phyloP scores from a whole-genome alignment of 37 sponge, comb jelly and placozoan genomes.

The Cliona cf. orientalis region DNA sequence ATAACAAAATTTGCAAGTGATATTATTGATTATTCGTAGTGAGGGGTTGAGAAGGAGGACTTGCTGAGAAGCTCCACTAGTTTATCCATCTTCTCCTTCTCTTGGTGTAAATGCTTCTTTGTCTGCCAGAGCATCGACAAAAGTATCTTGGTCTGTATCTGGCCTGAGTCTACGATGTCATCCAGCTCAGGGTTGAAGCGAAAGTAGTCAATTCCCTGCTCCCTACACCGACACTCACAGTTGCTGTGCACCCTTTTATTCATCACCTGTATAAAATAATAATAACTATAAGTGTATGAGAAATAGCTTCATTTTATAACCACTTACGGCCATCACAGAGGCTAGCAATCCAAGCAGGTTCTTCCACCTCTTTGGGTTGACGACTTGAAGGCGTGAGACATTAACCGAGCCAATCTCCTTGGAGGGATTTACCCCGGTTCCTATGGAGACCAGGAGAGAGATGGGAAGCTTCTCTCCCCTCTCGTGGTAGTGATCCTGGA shows the following conservation, averaged over 20 bases:
- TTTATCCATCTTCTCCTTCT: neutral
- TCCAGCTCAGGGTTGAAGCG: conserved; percentile 53
- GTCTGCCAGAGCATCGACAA: conserved; percentile 22
- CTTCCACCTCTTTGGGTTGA: neutral
- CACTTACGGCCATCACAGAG: too few relatives aligned
- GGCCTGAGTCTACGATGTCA: conserved; percentile 4
- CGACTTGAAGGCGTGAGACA: neutral
- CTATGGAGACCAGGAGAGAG: conserved; percentile 54
- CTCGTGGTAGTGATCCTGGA: conserved; percentile 49
- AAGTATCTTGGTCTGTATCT: neutral
- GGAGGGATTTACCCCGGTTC: conserved; percentile 40
- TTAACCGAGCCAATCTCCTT: conserved; percentile 30
- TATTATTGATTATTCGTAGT: too few relatives aligned
- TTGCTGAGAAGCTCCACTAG: neutral
- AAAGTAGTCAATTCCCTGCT: conserved; percentile 61
- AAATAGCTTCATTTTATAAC: too few relatives aligned
- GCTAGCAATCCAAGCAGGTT: conserved; percentile 8
- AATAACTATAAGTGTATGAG: too few relatives aligned
- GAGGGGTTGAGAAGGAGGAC: too few relatives aligned
- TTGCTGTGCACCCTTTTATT: conserved; percentile 10
- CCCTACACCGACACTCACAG: conserved; percentile 43
- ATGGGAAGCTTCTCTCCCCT: conserved; percentile 44
- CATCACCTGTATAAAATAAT: conserved; percentile 5
- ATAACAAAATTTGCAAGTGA: too few relatives aligned
- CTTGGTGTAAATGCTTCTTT: neutral